Base-by-base conservation (phyloP, 2,888 invertebrate genomes). In the Perithous albicinctus region DNA sequence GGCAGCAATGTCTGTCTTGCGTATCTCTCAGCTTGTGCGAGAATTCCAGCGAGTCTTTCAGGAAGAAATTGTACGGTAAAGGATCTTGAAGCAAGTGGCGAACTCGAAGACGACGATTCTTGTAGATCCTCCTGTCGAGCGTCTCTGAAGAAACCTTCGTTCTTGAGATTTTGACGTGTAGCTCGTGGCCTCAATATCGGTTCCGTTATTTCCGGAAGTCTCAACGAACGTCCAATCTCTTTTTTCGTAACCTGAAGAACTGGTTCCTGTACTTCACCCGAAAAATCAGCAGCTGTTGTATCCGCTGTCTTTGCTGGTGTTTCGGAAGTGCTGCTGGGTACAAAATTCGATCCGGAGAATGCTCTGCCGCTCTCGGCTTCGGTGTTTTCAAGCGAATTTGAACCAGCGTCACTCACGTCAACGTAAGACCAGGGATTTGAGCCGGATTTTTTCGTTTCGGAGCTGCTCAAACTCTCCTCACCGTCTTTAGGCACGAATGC, bases 21-120 rank as follows among this genome's bases (percentile, higher is more conserved):
- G 91, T 97, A 97, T 64, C 95, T 94, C 89, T 97, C 97, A 0
- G 97, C 97, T 86, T 97, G 95, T 46, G 97, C 96, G 61, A 97
- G 94, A 91, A 97, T 95, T 3, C 96, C 96, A 0, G 96, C 96
- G 1, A 97, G 92, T 38, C 96, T 94, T 84, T 96, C 96, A 0
- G 97, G 97, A 54, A 97, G 93, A 88, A 97, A 95, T 90, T 97
- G 97, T 0, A 97, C 96, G 0, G 96, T 96, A 88, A 93, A 88
- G 78, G 75, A 12, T 41, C 54, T n/a, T 26, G 72, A 2, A 8
- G 2, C 43, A 0, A 67, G 59, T 1, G 76, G 20, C 29, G 76
- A 73, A 80, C 66, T 92, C 64, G 89, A 84, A 0, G 88, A 82
- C 4, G 88, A 75, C 0, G 89, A 86, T 1, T 90, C 86, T 87